A percentile compares a stretch with the other conserved stretches of the same genome.
These are phyloP conservation scores for Lacerta agilis DNA, from an alignment of 2,797 vertebrate species.

Conservation along the genomic window DNA sequence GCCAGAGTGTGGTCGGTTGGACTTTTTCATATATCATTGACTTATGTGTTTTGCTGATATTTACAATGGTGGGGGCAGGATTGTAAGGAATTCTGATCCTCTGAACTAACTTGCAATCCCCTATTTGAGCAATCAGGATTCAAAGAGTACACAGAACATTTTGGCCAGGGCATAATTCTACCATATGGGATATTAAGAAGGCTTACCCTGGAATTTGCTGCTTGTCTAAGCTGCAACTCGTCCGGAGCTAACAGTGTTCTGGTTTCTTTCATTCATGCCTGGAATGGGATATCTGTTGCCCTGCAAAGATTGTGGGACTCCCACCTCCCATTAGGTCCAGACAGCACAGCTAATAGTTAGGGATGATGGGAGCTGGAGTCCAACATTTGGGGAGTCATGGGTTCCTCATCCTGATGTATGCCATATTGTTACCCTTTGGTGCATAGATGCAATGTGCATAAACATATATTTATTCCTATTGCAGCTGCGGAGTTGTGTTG, in stretches of 20 bases:
- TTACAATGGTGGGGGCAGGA: not conserved
- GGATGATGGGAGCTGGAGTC: too few species aligned
- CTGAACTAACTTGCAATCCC: not conserved
- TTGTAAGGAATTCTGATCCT: not conserved
- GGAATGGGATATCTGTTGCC: too few species aligned
- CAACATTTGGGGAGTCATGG: too few species aligned
- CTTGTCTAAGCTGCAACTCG: not conserved
- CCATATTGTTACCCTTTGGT: not conserved
- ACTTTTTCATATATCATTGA: not conserved
- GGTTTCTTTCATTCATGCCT: too few species aligned
- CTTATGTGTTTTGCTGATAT: not conserved
- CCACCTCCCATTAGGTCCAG: too few species aligned
- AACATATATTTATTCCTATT: too few species aligned
- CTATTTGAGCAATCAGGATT: not conserved
- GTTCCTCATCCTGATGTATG: not conserved
- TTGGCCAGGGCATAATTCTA: not conserved
- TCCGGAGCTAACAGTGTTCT: not conserved
- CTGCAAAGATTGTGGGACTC: too few species aligned
- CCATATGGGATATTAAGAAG: not conserved
- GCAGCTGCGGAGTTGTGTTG: too few species aligned
- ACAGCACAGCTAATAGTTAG: too few species aligned
- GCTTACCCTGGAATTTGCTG: not conserved
- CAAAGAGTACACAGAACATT: not conserved
- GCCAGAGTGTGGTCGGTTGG: not conserved
- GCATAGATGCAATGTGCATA: not conserved